Conservation (phyloP, 2,888 invertebrate species). For the Melanostoma mellinum region DNA sequence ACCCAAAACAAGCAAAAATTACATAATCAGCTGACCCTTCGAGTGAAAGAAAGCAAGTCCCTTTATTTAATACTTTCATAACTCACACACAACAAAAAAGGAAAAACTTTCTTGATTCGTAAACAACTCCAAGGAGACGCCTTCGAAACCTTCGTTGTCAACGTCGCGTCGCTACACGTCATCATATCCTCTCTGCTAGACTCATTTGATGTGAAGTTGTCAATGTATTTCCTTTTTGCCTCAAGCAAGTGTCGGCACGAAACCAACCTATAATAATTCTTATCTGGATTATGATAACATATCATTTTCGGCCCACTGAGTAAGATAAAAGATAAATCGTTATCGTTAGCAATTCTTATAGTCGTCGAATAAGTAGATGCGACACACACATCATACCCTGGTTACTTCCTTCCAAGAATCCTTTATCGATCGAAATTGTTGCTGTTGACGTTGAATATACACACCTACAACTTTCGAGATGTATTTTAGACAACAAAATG, state of each 20-base stretch:
- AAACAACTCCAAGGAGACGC: constrained; percentile 12
- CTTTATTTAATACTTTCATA: constrained; percentile 43
- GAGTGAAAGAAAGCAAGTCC: constrained; percentile 4
- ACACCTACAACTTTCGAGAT: neutral
- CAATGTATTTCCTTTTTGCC: constrained; percentile 30
- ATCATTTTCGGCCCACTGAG: constrained; percentile 60
- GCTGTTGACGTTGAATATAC: no score
- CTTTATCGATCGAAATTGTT: no score
- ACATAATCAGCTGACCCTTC: constrained; percentile 13
- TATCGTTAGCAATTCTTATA: constrained; percentile 26
- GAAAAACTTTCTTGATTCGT: neutral
- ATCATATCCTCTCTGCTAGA: constrained; percentile 34
- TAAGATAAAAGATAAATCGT: constrained; percentile 50
- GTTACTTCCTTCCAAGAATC: no score
- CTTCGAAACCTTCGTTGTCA: neutral
- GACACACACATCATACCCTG: constrained; percentile 4
- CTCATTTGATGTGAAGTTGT: constrained; percentile 49
- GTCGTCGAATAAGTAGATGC: neutral
- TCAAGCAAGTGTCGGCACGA: constrained; percentile 32
- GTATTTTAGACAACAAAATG: neutral
- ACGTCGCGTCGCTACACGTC: constrained; percentile 4
- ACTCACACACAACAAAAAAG: constrained; percentile 4
- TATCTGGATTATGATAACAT: constrained; percentile 50
- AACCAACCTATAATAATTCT: constrained; percentile 22
- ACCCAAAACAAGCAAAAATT: neutral